Evolutionary conservation across 2,888 invertebrate species (phyloP).

Genomic region (Xanthia togata): DNA sequence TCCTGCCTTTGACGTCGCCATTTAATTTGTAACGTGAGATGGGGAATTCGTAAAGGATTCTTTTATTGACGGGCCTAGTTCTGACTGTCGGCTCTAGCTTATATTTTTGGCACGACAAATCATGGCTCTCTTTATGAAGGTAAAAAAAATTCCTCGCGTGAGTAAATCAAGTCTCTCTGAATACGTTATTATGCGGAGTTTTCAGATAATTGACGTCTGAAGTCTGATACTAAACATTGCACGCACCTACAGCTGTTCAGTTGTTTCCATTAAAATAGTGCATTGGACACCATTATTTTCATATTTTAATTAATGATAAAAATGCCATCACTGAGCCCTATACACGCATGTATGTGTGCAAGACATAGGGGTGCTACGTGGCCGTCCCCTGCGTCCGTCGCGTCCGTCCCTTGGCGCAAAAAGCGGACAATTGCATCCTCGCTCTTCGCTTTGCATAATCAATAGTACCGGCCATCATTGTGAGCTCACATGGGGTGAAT

Average conservation of each 20-base stretch:
- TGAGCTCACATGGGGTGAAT: slow-evolving; percentile 76
- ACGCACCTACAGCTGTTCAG: background rate
- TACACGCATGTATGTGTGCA: slow-evolving; percentile 44
- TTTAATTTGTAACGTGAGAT: slow-evolving; percentile 67
- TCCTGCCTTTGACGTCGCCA: slow-evolving; percentile 70
- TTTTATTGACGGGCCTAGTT: slow-evolving; percentile 60
- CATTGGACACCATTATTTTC: background rate
- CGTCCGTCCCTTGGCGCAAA: slow-evolving; percentile 80
- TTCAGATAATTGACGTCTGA: background rate
- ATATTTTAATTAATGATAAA: slow-evolving; percentile 44
- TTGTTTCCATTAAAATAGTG: background rate
- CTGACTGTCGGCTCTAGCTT: slow-evolving; percentile 25
- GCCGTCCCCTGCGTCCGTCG: slow-evolving; percentile 75
- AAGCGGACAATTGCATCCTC: slow-evolving; percentile 85
- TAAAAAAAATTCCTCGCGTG: slow-evolving; percentile 21
- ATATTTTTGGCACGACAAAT: slow-evolving; percentile 39
- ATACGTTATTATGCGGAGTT: slow-evolving; percentile 21
- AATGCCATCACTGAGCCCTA: slow-evolving; percentile 29
- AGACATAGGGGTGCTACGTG: slow-evolving; percentile 67
- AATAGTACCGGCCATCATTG: slow-evolving; percentile 81
- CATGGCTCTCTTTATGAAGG: slow-evolving; percentile 26
- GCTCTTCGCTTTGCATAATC: slow-evolving; percentile 86
- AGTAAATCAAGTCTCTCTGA: slow-evolving; percentile 23
- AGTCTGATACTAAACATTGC: background rate
- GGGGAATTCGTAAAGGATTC: slow-evolving; percentile 62